Evolutionary conservation across 2,797 vertebrate species (phyloP).

Genomic region (Sebastes goodei): DNA sequence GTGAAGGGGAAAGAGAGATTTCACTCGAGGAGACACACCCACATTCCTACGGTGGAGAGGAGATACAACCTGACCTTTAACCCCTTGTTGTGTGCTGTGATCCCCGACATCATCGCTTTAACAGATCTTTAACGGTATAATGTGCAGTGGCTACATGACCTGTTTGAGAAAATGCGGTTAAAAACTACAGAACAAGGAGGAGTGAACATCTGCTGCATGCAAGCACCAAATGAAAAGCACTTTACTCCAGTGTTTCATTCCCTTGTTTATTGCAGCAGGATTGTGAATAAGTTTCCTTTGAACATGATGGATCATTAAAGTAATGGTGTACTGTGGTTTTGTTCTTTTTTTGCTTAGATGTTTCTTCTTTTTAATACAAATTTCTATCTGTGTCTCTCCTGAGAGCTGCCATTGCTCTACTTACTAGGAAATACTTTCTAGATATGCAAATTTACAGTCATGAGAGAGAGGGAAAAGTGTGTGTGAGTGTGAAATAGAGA

Average conservation of each 20-base stretch:
- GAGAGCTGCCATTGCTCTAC: constrained; percentile 82
- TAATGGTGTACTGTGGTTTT: constrained; percentile 81
- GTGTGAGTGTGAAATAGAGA: neutral
- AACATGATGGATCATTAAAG: constrained; percentile 85
- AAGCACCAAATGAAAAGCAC: constrained; percentile 62
- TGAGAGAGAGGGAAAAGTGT: constrained; percentile 43
- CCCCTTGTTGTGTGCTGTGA: neutral
- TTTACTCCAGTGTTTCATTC: constrained; percentile 73
- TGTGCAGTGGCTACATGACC: constrained; percentile 14
- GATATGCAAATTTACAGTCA: constrained; percentile 79
- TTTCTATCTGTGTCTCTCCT: constrained; percentile 78
- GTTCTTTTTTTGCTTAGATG: constrained; percentile 82
- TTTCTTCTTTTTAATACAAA: constrained; percentile 80
- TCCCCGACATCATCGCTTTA: constrained; percentile 6
- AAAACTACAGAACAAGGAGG: constrained; percentile 18
- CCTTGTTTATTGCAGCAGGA: constrained; percentile 77
- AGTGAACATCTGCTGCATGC: constrained; percentile 63
- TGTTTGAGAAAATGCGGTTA: constrained; percentile 32
- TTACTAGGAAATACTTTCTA: constrained; percentile 85
- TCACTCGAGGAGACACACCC: neutral
- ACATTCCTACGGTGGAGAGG: neutral
- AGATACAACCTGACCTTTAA: constrained; percentile 35
- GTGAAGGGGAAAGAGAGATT: constrained; percentile 1
- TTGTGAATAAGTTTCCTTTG: constrained; percentile 80
- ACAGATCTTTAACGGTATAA: constrained; percentile 8